Conservation (phyloP, 2,113 vertebrate species). For the Agapornis roseicollis region DNA sequence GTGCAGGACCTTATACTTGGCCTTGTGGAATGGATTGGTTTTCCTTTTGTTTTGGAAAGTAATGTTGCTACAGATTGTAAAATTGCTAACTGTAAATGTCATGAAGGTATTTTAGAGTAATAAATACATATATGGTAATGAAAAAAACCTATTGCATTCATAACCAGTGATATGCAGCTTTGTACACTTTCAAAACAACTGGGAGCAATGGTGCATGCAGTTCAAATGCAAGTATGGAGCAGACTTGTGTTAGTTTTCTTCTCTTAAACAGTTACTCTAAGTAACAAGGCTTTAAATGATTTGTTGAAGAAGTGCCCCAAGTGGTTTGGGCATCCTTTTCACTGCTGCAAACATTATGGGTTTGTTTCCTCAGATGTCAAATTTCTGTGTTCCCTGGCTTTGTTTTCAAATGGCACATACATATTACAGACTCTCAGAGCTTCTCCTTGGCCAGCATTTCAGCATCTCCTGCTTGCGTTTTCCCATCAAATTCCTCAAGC, state of each 20-base stretch:
- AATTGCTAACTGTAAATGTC: background rate
- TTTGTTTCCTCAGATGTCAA: background rate
- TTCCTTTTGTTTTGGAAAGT: background rate
- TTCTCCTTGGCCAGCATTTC: background rate
- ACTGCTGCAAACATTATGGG: background rate
- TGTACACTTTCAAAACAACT: background rate
- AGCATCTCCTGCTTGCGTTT: conserved; percentile 2
- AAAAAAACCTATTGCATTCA: background rate
- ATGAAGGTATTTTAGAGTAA: background rate
- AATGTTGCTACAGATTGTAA: background rate
- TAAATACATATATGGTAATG: background rate
- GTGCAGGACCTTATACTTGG: background rate
- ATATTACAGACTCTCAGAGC: background rate
- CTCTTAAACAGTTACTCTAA: background rate
- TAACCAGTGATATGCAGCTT: background rate
- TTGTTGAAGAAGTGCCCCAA: background rate
- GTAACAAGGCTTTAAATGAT: background rate
- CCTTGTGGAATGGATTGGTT: background rate
- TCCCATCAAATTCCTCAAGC: background rate
- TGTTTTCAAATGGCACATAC: background rate
- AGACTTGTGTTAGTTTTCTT: background rate
- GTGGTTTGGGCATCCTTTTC: background rate
- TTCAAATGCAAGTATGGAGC: background rate
- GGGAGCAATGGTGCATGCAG: background rate
- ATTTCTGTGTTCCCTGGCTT: background rate